phyloP scores from a whole-genome alignment of 2,888 invertebrate genomes.

The Philopedon plagiatum region DNA sequence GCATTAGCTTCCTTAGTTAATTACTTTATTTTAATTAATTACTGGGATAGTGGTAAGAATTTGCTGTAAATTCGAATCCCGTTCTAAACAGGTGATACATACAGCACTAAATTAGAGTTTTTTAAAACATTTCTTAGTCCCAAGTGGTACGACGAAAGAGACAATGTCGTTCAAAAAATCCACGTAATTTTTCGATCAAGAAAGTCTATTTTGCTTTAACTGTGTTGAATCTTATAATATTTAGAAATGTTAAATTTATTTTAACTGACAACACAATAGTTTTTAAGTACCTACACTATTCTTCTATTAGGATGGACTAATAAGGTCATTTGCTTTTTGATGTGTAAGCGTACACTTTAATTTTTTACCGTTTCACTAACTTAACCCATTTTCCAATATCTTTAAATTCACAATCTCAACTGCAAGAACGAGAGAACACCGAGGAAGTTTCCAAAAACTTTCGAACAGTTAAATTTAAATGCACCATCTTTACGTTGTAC shows the following conservation, averaged over 20 bases:
- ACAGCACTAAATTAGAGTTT: no score
- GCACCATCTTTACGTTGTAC: neutral
- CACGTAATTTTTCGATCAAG: no score
- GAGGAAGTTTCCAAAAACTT: conserved; percentile 7
- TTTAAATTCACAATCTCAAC: neutral
- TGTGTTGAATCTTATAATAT: no score
- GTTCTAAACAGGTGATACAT: neutral
- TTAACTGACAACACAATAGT: no score
- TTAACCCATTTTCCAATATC: neutral
- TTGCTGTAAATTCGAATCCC: neutral
- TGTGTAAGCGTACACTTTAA: neutral
- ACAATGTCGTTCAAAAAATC: no score
- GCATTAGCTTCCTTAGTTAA: conserved; percentile 15
- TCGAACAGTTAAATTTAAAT: conserved; percentile 23
- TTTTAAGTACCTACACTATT: no score
- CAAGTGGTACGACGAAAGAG: no score
- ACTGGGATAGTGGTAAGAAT: neutral
- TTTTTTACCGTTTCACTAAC: neutral
- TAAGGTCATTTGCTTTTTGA: neutral
- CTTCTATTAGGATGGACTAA: no score
- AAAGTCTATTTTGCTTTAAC: no score
- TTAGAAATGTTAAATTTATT: no score
- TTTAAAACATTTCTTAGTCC: no score
- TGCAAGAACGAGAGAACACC: conserved; percentile 1
- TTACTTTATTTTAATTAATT: conserved; percentile 23